Base-by-base conservation (phyloP, 2,888 invertebrate species). In the Pandemis corylana region DNA sequence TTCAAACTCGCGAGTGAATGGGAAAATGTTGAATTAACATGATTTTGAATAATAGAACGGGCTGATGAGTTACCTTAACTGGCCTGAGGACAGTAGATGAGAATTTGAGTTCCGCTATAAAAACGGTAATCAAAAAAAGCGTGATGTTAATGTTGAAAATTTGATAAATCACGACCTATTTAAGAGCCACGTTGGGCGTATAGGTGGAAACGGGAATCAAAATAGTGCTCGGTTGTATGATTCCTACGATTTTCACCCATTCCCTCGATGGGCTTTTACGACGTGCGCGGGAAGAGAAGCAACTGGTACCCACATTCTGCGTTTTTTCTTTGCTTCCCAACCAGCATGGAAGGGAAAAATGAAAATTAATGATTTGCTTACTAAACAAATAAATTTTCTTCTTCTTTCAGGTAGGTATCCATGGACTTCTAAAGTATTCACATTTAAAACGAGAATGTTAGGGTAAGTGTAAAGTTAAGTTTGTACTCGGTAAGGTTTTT, bases 1-100 rank as follows among this genome's bases (percentile, higher is more conserved):
- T 66, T 65, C 65, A 42, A 65, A 65, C 65, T 69, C 36, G 13
- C 46, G 20, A 64, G 68, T 74, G 65, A 68, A 69, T 51, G 36
- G 10, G 65, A 66, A 59, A 68, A 59, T 15, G 67, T 62, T 67
- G 61, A 28, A 36, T 67, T 62, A 62, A 62, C 62, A 62, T 62
- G 51, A 53, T 67, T 53, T 64, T 44, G 53, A 53, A 67, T 67
- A 53, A 67, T 41, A 6, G 15, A 42, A n/a, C 20, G 5, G n/a
- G 41, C n/a, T 62, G 13, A 5, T 20, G 12, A 59, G 59, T 28
- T 59, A 5, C 10, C 12, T 5, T 28, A 59, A 53, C 53, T 53
- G 53, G n/a, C 20, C 12, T 20, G 20, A 59, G 59, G 7, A 59
- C 51, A 28, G 59, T 5, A 59, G 28, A 59, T 7, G 20, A 20